Conservation (phyloP, 2,797 vertebrate genomes). For the Oophaga sylvatica region DNA sequence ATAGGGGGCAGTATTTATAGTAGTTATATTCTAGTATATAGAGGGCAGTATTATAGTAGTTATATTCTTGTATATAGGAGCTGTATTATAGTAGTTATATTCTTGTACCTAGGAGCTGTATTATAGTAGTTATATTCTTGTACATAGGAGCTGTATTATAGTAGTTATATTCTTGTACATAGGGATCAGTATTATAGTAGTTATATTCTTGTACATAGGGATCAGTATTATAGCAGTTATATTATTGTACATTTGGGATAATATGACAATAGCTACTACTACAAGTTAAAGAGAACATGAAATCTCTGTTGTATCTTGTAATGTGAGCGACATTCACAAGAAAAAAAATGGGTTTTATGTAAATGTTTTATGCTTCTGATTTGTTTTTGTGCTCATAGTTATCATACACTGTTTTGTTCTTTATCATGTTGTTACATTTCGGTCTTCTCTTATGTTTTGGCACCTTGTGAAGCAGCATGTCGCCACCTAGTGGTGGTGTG, state of each 20-base stretch:
- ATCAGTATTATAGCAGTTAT: slow-evolving; percentile 2
- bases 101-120: neutral
- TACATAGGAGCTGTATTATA: slow-evolving; percentile 5
- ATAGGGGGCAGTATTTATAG: too few species aligned
- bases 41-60: neutral
- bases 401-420: neutral
- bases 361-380: neutral
- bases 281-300: too few species aligned
- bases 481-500: neutral
- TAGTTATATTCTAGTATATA: too few species aligned
- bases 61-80: neutral
- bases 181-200: slow-evolving; percentile 1
- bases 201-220: slow-evolving; percentile 7
- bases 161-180: slow-evolving; percentile 1
- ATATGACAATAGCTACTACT: neutral
- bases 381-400: neutral
- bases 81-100: slow-evolving; percentile 1
- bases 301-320: neutral
- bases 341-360: neutral
- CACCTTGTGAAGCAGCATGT: neutral
- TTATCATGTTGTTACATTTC: neutral
- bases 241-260: neutral
- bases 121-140: slow-evolving; percentile 8
- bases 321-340: neutral
- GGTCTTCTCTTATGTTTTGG: neutral